Base-by-base conservation (phyloP, 1,140 invertebrate species). In the Orius laevigatus region DNA sequence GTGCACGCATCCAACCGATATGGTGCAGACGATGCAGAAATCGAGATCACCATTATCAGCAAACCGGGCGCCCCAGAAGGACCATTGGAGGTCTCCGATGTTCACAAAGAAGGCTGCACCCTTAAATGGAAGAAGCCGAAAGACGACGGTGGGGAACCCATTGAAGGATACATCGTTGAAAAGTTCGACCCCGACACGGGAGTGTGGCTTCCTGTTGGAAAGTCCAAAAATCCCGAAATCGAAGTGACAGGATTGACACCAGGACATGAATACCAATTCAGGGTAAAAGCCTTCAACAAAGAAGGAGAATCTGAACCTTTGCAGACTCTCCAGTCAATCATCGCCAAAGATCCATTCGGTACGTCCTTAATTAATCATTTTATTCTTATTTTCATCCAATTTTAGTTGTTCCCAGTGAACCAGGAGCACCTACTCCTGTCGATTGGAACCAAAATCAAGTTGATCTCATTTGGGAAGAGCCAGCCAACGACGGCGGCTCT, bases 331-430 rank as follows among this genome's bases (percentile, higher is more conserved):
- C 79, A 83, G 47, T 78, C 88, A 14, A 94, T 94, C 44, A 71
- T 93, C 56, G 92, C 94, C 41, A 96, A 95, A 68, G 91, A 98
- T 83, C 93, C 93, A 50, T 98, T 88, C 71, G 85, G 83, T 88
- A 72, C 75, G 76, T 73, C 43, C 1, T 48, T 16, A 31, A 34
- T n/a, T n/a, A 34, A 34, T n/a, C 11, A 12, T 38, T 38, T 12
- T 12, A 10, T 10, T 12, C n/a, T 38, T 45, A n/a, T 45, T 45
- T 31, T 43, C 8, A 16, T 5, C 20, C 11, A 38, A 53, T 60
- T 66, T 51, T 55, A 81, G 81, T 79, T 57, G 76, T 73, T 38
- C 84, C 91, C 36, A 79, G 80, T 41, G 72, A 78, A 15, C 90
- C 92, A 48, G 83, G 87, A 39, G 74, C 76, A 25, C 90, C 90